Conservation (phyloP, 2,113 vertebrate genomes). For the Synodontis membranacea region DNA sequence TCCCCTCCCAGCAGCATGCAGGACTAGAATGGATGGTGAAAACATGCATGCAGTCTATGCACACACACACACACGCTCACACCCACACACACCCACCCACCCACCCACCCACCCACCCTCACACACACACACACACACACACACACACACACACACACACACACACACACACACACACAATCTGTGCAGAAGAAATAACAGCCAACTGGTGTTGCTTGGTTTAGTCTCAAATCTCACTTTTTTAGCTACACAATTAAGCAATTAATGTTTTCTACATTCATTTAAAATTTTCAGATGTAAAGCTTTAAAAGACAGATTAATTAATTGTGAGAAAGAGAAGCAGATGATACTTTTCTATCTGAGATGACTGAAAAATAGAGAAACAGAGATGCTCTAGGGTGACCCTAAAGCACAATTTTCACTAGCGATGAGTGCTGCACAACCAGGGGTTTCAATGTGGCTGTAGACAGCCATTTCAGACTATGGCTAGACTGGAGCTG, state of each 20-base stretch:
- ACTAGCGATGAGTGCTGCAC: not conserved
- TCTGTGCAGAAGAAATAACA: not conserved
- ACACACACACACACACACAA: constrained; percentile 35
- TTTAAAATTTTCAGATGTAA: not conserved
- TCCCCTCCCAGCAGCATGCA: constrained; percentile 31
- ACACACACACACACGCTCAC: constrained; percentile 27
- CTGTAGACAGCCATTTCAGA: constrained; percentile 40
- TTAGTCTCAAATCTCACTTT: not conserved
- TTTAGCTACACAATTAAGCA: not conserved
- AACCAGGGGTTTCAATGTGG: not conserved
- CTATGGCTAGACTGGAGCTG: constrained; percentile 46
- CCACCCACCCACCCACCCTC: constrained; percentile 44
- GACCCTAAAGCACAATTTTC: not conserved
- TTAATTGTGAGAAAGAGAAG: not conserved
- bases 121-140: constrained; percentile 40
- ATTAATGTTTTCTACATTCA: not conserved
- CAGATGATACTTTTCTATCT: not conserved
- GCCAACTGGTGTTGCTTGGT: not conserved
- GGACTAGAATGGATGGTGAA: constrained; percentile 31
- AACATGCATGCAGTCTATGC: constrained; percentile 28
- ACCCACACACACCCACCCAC: constrained; percentile 41
- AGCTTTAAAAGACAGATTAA: not conserved
- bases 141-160: constrained; percentile 23
- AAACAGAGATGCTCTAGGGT: not conserved
- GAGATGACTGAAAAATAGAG: not conserved